phyloP scores from a whole-genome alignment of 2,888 invertebrate genomes.

The Xylota sylvarum region DNA sequence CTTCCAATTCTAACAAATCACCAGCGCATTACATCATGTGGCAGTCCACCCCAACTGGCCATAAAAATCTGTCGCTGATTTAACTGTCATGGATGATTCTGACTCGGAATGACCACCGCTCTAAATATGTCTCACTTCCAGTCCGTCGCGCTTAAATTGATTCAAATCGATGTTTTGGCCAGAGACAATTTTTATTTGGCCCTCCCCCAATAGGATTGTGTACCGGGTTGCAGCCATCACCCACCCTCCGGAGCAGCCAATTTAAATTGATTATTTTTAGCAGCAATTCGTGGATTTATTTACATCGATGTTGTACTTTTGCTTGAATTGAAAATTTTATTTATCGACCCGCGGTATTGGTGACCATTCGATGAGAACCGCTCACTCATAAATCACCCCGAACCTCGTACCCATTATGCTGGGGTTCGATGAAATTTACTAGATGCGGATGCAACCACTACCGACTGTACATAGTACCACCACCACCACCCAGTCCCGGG shows the following conservation, averaged over 20 bases:
- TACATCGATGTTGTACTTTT: constrained; percentile 64
- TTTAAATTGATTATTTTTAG: constrained; percentile 76
- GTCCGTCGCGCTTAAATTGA: constrained; percentile 72
- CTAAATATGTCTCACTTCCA: constrained; percentile 76
- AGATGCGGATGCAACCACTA: constrained; percentile 75
- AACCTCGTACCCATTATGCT: no score
- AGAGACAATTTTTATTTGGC: constrained; percentile 34
- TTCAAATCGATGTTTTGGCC: constrained; percentile 76
- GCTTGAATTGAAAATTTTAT: constrained; percentile 72
- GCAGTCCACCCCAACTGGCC: constrained; percentile 18
- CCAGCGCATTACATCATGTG: constrained; percentile 35
- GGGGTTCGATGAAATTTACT: constrained; percentile 63
- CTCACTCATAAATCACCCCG: constrained; percentile 72
- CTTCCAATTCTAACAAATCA: constrained; percentile 19
- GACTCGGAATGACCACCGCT: constrained; percentile 64
- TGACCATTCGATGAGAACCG: constrained; percentile 76
- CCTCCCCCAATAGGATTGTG: not conserved
- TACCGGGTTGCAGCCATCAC: not conserved
- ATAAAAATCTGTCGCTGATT: constrained; percentile 74
- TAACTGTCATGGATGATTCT: constrained; percentile 64
- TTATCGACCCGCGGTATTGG: constrained; percentile 75
- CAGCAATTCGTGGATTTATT: constrained; percentile 75
- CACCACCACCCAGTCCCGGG: constrained; percentile 13
- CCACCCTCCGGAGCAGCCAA: constrained; percentile 17
- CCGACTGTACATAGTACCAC: constrained; percentile 63